These are phyloP conservation scores for Sminthurides bifidus DNA, from an alignment of 1,140 invertebrate species.

Conservation along the genomic window DNA sequence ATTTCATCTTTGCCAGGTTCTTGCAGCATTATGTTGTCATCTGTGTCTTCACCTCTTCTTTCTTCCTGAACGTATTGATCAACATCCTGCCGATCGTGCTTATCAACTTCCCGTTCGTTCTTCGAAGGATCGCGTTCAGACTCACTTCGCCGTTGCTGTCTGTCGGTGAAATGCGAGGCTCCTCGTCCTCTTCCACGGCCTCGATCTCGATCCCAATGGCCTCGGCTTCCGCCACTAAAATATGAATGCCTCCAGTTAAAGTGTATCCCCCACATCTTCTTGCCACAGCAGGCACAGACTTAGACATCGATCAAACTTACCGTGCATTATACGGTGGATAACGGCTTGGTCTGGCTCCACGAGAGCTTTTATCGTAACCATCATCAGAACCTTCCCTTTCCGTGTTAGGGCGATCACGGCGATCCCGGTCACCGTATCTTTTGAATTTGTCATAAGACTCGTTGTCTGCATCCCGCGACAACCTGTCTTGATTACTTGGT, in stretches of 20 bases:
- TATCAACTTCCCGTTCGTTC: slow-evolving; percentile 8
- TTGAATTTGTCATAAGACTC: neutral
- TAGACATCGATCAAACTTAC: too few species aligned
- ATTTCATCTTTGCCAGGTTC: slow-evolving; percentile 3
- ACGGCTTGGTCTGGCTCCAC: too few species aligned
- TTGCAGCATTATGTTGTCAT: neutral
- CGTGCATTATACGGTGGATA: too few species aligned
- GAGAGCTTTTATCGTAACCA: too few species aligned
- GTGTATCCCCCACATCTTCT: too few species aligned
- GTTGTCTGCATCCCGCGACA: neutral
- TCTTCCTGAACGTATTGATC: neutral
- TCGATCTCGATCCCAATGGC: neutral
- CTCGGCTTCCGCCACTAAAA: neutral
- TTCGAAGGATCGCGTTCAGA: slow-evolving; percentile 7
- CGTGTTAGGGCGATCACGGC: neutral
- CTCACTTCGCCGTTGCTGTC: slow-evolving; percentile 2
- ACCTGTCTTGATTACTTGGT: neutral
- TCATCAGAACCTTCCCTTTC: neutral
- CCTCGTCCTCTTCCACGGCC: neutral
- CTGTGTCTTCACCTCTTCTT: neutral
- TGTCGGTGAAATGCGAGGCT: slow-evolving; percentile 4
- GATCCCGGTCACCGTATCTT: neutral
- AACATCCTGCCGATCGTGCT: neutral
- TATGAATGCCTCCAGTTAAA: too few species aligned
- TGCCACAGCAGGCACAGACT: too few species aligned